Conservation (phyloP, 2,888 invertebrate genomes). For the Cabera pusaria region DNA sequence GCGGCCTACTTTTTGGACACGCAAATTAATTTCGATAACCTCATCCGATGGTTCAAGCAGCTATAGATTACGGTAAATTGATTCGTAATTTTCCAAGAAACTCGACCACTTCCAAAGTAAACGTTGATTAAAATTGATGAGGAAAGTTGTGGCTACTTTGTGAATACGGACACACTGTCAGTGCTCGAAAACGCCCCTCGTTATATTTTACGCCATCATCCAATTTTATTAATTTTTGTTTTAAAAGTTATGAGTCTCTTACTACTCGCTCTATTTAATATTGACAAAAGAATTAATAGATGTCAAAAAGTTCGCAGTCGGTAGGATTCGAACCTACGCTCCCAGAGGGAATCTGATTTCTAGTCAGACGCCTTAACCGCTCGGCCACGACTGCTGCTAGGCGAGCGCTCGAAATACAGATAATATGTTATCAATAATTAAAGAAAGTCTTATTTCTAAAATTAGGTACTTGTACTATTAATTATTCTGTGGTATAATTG, state of each 20-base stretch:
- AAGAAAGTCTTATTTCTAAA: no score
- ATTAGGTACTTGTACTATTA: no score
- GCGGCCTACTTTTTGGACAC: not conserved
- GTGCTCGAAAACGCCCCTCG: constrained; percentile 21
- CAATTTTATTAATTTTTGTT: no score
- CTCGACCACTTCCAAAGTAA: constrained; percentile 34
- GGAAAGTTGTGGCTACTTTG: constrained; percentile 38
- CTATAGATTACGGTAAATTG: constrained; percentile 35
- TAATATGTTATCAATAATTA: no score
- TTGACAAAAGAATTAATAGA: no score
- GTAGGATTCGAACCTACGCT: constrained; percentile 96
- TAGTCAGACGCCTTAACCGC: constrained; percentile 95
- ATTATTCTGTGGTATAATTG: no score
- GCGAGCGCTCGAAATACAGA: no score
- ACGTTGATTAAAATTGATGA: constrained; percentile 51
- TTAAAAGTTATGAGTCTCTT: no score
- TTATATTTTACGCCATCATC: no score
- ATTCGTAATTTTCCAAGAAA: constrained; percentile 32
- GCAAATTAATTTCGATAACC: constrained; percentile 29
- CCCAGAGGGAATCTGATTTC: constrained; percentile 95
- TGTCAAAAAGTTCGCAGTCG: constrained; percentile 85
- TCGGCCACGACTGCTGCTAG: constrained; percentile 94
- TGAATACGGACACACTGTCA: constrained; percentile 28
- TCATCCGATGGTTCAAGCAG: constrained; percentile 23
- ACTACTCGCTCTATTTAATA: no score